Evolutionary conservation across 2,888 invertebrate genomes (phyloP).

Genomic region (Sabellastarte sp.): DNA sequence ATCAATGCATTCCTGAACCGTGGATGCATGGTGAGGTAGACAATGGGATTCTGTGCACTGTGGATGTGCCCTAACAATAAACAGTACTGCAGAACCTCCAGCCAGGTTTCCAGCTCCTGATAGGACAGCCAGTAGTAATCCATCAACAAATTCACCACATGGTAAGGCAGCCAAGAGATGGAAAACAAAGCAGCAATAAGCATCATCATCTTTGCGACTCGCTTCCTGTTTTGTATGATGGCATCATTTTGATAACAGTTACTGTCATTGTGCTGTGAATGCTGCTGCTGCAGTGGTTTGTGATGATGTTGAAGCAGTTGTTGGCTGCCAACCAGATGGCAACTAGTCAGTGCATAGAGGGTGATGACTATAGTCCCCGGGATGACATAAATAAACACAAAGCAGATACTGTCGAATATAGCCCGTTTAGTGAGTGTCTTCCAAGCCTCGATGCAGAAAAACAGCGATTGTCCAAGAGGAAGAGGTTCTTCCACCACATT

Average conservation of each 20-base stretch:
- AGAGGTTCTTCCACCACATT: conserved; percentile 11
- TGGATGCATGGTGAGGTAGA: conserved; percentile 29
- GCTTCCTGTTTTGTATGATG: conserved; percentile 57
- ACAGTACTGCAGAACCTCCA: conserved; percentile 22
- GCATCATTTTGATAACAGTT: too few species aligned
- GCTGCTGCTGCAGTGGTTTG: conserved; percentile 36
- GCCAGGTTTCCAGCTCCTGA: conserved; percentile 5
- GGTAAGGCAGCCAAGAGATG: conserved; percentile 72
- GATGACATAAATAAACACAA: conserved; percentile 74
- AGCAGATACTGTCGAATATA: conserved; percentile 70
- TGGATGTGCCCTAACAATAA: conserved; percentile 30
- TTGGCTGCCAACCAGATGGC: conserved; percentile 59
- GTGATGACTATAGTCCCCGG: conserved; percentile 66
- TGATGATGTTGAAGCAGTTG: too few species aligned
- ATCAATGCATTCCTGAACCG: conserved; percentile 16
- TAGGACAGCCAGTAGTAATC: conserved; percentile 14
- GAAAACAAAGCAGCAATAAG: conserved; percentile 75
- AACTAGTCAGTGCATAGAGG: conserved; percentile 58
- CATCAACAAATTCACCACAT: conserved; percentile 20
- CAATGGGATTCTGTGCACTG: conserved; percentile 33
- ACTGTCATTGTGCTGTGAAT: too few species aligned
- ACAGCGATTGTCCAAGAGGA: conserved; percentile 10
- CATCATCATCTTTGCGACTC: conserved; percentile 76
- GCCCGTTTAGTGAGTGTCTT: conserved; percentile 52
- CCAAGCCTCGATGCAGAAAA: conserved; percentile 30